Conservation (phyloP, 1,140 invertebrate genomes). For the Pemphigus obesinymphae region DNA sequence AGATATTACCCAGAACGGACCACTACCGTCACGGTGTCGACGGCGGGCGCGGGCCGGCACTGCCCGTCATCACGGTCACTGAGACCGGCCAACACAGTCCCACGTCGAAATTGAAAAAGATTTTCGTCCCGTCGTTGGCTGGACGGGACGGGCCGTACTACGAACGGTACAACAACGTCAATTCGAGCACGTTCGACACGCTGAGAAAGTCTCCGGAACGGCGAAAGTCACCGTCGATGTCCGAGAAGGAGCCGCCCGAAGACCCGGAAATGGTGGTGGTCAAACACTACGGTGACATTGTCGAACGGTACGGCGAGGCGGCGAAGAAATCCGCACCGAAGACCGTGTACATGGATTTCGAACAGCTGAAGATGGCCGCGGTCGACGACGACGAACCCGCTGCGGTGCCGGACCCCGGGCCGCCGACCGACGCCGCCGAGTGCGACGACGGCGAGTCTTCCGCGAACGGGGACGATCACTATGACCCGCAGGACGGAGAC, state of each 20-base stretch:
- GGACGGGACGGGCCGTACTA: background rate
- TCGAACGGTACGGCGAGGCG: constrained; percentile 59
- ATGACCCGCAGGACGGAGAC: too few species aligned
- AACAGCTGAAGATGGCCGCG: constrained; percentile 60
- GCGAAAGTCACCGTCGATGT: background rate
- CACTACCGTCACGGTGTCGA: background rate
- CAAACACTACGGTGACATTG: constrained; percentile 75
- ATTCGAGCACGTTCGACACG: background rate
- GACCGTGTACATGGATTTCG: constrained; percentile 57
- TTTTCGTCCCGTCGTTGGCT: background rate
- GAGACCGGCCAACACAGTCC: background rate
- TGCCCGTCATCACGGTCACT: constrained; percentile 49
- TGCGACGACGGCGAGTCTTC: too few species aligned
- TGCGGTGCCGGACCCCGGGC: background rate
- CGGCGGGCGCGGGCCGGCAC: background rate
- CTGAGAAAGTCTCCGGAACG: background rate
- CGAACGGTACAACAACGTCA: background rate
- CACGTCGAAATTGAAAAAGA: background rate
- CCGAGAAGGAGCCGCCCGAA: too few species aligned
- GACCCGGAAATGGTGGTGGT: constrained; percentile 57
- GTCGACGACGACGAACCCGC: constrained; percentile 45
- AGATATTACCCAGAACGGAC: background rate
- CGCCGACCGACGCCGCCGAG: too few species aligned
- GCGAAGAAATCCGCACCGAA: constrained; percentile 54
- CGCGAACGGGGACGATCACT: background rate